Evolutionary conservation across 2,888 invertebrate genomes (phyloP), one percentile per base, ranked within the genome.

Genomic region (Sarcophaga carnaria): DNA sequence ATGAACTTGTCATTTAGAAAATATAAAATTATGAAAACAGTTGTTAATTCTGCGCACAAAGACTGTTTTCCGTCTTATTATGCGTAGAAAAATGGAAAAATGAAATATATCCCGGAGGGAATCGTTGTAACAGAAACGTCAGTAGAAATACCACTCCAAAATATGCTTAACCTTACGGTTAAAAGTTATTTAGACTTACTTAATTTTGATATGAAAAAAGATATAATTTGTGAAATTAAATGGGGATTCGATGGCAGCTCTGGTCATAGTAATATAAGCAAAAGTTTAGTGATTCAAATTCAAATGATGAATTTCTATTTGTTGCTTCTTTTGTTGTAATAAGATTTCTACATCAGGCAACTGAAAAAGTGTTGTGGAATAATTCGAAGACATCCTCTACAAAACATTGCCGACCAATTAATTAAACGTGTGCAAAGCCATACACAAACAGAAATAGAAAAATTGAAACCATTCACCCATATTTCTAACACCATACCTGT

Each of bases 361-460:
- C 70, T 54, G 70, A 66, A 14, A 54, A 66, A 27, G 47, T 71
- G 20, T 72, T 72, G 27, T 83, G 78, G 74, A 71, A 69, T 64
- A 83, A 78, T 78, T 74, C 11, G 12, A 67, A 62, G 62, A n/a
- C 62, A 62, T 72, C 74, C 5, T 83, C 83, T 14, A 83, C 79
- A 25, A 67, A 67, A 45, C 67, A 45, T 37, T n/a, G 62, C 37
- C 20, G 54, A 45, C 70, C 70, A 20, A 70, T 70, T 37, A 37
- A 67, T 67, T n/a, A 67, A 67, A 67, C 27, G 27, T 67, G 27
- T 37, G 17, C 14, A 67, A 37, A 37, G 17, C 37, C 37, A 17
- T 67, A 37, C 45, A 27, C 17, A 45, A 37, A 27, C 67, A 37
- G 37, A n/a, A n/a, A 67, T 4, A 67, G 37, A 17, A 17, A 27